phyloP scores from a whole-genome alignment of 37 sponge, comb jelly and placozoan genomes.

The Diacarnus erythraeanus region DNA sequence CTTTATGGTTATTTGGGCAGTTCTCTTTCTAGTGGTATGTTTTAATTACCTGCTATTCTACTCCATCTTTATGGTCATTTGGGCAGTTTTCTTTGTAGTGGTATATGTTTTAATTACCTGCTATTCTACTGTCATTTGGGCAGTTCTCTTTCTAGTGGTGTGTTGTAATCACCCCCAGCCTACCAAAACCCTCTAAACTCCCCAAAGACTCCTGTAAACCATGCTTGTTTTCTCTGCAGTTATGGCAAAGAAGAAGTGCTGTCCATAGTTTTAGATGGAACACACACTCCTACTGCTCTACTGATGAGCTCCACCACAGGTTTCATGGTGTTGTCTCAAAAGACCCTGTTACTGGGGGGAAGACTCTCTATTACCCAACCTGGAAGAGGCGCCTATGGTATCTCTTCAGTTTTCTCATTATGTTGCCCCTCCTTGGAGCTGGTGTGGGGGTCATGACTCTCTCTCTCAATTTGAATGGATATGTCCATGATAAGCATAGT shows the following conservation, averaged over 20 bases:
- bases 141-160: background rate
- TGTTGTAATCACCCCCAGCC: background rate
- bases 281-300: constrained; percentile 44
- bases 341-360: constrained; percentile 51
- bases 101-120: no score
- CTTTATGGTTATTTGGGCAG: constrained; percentile 71
- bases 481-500: constrained; percentile 58
- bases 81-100: constrained; percentile 68
- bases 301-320: constrained; percentile 43
- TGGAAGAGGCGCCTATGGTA: constrained; percentile 65
- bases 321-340: constrained; percentile 35
- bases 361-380: constrained; percentile 33
- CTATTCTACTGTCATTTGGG: no score
- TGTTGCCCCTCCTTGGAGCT: constrained; percentile 50
- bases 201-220: background rate
- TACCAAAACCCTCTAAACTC: background rate
- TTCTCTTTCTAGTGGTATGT: constrained; percentile 67
- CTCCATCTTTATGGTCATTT: constrained; percentile 64
- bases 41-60: constrained; percentile 77
- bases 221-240: constrained; percentile 11
- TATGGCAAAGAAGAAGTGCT: constrained; percentile 53
- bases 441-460: constrained; percentile 73
- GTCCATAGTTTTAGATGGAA: constrained; percentile 64
- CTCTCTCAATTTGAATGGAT: constrained; percentile 78
- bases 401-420: constrained; percentile 55